Base-by-base conservation (phyloP, 1,140 invertebrate species). In the Phenacoccus solenopsis region DNA sequence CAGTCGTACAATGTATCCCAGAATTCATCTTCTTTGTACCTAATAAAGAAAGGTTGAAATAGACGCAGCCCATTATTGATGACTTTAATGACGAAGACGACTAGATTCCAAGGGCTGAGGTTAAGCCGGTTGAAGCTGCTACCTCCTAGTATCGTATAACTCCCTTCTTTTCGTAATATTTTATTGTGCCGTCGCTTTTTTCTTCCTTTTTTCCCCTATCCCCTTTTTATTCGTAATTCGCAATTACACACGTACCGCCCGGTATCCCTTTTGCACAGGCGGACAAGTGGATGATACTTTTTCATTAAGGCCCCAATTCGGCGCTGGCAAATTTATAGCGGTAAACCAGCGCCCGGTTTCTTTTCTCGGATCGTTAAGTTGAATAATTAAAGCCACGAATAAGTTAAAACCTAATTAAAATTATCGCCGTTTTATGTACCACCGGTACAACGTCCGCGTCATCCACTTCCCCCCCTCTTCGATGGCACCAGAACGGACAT, bases 21-120 rank as follows among this genome's bases (percentile, higher is more conserved):
- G 59, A 64, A 64, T 64, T 64, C 59, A 64, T 64, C 59, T 64
- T 64, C 59, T 64, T 64, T 64, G 59, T 64, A 64, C 59, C 22
- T 64, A 64, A 64, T 64, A 64, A 64, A 64, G 59, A 64, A 25
- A 64, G 59, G 59, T 64, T 27, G 59, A 64, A 64, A 64, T 25
- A 64, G 59, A 64, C 59, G 59, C 25, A 64, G 59, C 20, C 59
- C 59, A 64, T 64, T 64, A 64, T 64, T 64, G 59, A 64, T 64
- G 59, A 64, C 22, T 64, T 64, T 64, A 64, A 64, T 64, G 59
- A 64, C 59, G 59, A 64, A 64, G 59, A 27, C 59, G 59, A 64
- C 59, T 64, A 25, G 59, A 64, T 64, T 64, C 59, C 25, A 27
- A 64, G 21, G 59, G 59, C 59, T 64, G 22, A 64, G 59, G 59